These are phyloP conservation scores for Egretta garzetta DNA, from an alignment of 2,113 vertebrate genomes.

Conservation along the genomic window DNA sequence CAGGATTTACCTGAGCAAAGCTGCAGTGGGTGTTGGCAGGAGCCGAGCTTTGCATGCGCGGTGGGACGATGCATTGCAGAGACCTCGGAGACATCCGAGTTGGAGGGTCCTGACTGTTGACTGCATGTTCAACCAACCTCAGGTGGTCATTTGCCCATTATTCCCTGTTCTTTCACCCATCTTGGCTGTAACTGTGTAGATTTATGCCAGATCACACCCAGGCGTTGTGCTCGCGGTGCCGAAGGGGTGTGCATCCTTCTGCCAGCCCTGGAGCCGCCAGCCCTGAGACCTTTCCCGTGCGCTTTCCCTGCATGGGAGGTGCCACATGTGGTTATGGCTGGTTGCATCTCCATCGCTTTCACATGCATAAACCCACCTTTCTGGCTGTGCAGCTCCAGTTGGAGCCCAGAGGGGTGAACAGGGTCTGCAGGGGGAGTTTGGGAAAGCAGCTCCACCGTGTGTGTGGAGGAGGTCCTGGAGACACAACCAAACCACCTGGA, in stretches of 20 bases:
- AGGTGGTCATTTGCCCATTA: neutral
- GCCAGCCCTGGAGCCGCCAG: neutral
- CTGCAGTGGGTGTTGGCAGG: fast-evolving
- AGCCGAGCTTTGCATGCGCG: fast-evolving
- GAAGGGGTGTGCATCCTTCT: neutral
- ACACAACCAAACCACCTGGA: fast-evolving
- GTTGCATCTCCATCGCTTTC: neutral
- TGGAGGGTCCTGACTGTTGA: neutral
- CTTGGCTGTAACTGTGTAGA: fast-evolving
- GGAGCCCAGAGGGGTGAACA: fast-evolving
- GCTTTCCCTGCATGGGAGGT: neutral
- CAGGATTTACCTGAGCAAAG: neutral
- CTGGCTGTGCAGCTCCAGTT: neutral
- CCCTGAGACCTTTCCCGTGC: neutral
- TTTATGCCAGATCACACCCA: neutral
- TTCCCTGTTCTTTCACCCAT: neutral
- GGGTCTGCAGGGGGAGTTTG: neutral
- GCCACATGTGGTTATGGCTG: neutral
- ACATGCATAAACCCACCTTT: too few relatives aligned
- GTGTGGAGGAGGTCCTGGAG: neutral
- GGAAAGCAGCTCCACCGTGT: fast-evolving
- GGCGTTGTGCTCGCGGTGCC: fast-evolving
- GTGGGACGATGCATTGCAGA: fast-evolving
- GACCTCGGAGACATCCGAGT: fast-evolving
- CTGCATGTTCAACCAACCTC: neutral